phyloP scores from a whole-genome alignment of 2,888 invertebrate species.

The Autographa pulchrina region DNA sequence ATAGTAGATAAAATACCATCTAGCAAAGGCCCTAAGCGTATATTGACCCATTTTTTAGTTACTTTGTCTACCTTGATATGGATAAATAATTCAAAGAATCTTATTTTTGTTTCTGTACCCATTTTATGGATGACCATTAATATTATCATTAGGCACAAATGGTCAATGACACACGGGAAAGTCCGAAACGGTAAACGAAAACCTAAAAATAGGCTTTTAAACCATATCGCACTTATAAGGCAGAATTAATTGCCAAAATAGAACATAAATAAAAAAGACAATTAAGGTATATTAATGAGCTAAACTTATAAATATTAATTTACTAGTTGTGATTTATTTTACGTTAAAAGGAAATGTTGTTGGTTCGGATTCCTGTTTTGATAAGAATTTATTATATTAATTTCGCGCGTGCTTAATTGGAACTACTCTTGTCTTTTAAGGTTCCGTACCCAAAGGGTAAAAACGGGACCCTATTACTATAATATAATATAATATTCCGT shows the following conservation, averaged over 20 bases:
- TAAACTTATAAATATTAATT: conserved; percentile 2
- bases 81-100: neutral
- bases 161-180: neutral
- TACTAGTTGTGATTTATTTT: conserved; percentile 12
- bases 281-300: conserved; percentile 16
- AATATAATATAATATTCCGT: too few species aligned
- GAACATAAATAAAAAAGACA: conserved; percentile 14
- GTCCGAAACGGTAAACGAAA: neutral
- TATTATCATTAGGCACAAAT: neutral
- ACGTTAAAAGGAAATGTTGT: neutral
- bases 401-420: neutral
- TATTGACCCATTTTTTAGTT: too few species aligned
- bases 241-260: conserved; percentile 25
- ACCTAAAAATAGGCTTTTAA: conserved; percentile 13
- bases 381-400: neutral
- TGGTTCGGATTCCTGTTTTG: conserved; percentile 2
- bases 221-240: neutral
- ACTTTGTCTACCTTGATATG: too few species aligned
- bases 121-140: neutral
- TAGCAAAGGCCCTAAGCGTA: too few species aligned
- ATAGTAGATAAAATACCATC: too few species aligned
- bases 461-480: too few species aligned
- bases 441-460: too few species aligned
- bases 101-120: neutral
- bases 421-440: too few species aligned